Evolutionary conservation across 2,113 vertebrate genomes (phyloP).

Genomic region (Cinclus cinclus): DNA sequence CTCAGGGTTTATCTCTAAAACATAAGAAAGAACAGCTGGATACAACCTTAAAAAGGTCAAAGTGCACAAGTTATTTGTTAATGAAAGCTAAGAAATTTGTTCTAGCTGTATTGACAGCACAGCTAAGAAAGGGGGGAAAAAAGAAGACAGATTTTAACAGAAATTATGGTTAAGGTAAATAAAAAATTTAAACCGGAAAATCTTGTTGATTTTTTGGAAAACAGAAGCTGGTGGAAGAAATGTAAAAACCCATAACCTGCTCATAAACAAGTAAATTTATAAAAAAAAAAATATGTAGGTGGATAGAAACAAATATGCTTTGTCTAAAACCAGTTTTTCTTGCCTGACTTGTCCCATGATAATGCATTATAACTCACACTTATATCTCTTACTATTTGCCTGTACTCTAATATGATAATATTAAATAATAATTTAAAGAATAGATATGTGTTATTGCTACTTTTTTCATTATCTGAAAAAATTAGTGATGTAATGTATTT

Average conservation of each 20-base stretch:
- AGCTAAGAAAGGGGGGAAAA: background rate
- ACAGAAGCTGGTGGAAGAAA: background rate
- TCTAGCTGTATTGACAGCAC: background rate
- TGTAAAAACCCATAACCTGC: accelerated
- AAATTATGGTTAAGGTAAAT: background rate
- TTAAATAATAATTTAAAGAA: background rate
- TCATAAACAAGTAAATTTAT: background rate
- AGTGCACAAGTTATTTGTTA: background rate
- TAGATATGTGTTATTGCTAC: background rate
- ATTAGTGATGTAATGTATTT: background rate
- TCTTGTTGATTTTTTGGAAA: background rate
- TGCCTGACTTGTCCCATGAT: background rate
- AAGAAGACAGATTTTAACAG: background rate
- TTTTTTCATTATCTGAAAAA: background rate
- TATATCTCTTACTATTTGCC: background rate
- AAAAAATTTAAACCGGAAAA: background rate
- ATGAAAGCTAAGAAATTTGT: background rate
- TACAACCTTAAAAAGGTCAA: background rate
- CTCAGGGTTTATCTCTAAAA: background rate
- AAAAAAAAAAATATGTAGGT: background rate
- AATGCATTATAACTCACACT: background rate
- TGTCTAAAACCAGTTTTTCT: background rate
- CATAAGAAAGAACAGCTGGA: constrained; percentile 1
- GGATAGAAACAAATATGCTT: background rate
- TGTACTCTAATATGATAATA: background rate